phyloP scores from a whole-genome alignment of 2,888 invertebrate genomes.

The Hydraecia micacea region DNA sequence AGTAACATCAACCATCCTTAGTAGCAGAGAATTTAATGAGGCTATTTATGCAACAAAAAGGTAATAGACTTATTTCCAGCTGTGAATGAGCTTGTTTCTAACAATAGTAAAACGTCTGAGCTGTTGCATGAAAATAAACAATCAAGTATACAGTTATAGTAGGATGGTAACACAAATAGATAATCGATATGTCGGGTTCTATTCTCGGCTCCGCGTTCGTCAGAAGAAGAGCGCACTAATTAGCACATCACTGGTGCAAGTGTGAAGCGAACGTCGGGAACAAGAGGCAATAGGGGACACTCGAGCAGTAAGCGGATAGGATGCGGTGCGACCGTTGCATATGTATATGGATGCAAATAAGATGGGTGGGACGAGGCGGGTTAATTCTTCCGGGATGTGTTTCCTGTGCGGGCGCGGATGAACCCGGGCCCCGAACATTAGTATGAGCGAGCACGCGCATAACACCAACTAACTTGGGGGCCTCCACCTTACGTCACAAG shows the following conservation, averaged over 20 bases:
- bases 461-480: conserved; percentile 41
- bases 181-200: conserved; percentile 44
- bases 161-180: conserved; percentile 35
- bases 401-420: conserved; percentile 81
- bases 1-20: neutral
- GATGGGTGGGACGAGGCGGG: conserved; percentile 76
- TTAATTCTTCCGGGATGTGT: conserved; percentile 90
- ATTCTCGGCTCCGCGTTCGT: conserved; percentile 36
- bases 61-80: neutral
- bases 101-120: conserved; percentile 22
- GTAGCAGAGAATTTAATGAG: neutral
- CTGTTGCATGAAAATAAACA: conserved; percentile 30
- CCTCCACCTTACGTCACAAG: conserved; percentile 54
- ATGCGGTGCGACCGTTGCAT: conserved; percentile 68
- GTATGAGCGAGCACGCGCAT: conserved; percentile 80
- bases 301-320: conserved; percentile 60
- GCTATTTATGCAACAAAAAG: neutral
- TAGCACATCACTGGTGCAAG: conserved; percentile 59
- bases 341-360: conserved; percentile 82
- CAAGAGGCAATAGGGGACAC: conserved; percentile 54
- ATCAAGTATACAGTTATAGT: conserved; percentile 20
- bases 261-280: conserved; percentile 52
- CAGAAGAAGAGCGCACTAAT: conserved; percentile 55
- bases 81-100: conserved; percentile 14
- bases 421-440: conserved; percentile 71